A percentile compares a stretch with the other conserved stretches of the same genome.
Evolutionary conservation across 2,113 vertebrate genomes (phyloP).

Genomic region (Pluvianellus socialis): DNA sequence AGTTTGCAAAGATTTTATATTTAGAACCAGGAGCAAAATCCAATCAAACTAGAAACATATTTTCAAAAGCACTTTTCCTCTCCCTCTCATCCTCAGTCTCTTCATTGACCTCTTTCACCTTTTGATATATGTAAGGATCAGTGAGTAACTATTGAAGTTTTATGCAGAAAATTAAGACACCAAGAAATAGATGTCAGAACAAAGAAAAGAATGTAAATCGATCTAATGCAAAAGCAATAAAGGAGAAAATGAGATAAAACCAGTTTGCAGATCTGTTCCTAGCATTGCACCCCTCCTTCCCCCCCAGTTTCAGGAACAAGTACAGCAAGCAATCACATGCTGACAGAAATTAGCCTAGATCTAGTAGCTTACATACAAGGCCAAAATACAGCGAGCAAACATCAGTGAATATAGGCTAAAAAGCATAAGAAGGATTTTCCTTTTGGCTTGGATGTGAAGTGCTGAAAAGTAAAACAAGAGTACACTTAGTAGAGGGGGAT

Average conservation of each 20-base stretch:
- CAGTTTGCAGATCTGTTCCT: neutral
- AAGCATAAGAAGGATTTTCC: neutral
- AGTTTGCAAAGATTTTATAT: neutral
- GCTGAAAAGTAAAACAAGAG: neutral
- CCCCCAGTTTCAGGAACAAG: neutral
- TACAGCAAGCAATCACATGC: neutral
- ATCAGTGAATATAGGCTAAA: neutral
- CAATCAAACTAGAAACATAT: neutral
- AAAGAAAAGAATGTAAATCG: constrained; percentile 14
- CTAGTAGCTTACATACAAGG: neutral
- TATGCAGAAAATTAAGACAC: constrained; percentile 4
- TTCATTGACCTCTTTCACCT: neutral
- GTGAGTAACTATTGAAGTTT: neutral
- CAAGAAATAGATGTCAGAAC: constrained; percentile 11
- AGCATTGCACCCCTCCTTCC: neutral
- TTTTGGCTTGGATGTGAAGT: neutral
- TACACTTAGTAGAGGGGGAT: neutral
- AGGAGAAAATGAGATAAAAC: neutral
- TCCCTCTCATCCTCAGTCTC: neutral
- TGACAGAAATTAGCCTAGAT: neutral
- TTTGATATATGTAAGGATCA: neutral
- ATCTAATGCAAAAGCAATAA: neutral
- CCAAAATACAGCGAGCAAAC: neutral
- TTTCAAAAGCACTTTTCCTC: neutral
- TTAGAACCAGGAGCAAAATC: neutral